These are phyloP conservation scores for Drosophila macrospina DNA, from an alignment of 2,888 invertebrate genomes.

Conservation along the genomic window DNA sequence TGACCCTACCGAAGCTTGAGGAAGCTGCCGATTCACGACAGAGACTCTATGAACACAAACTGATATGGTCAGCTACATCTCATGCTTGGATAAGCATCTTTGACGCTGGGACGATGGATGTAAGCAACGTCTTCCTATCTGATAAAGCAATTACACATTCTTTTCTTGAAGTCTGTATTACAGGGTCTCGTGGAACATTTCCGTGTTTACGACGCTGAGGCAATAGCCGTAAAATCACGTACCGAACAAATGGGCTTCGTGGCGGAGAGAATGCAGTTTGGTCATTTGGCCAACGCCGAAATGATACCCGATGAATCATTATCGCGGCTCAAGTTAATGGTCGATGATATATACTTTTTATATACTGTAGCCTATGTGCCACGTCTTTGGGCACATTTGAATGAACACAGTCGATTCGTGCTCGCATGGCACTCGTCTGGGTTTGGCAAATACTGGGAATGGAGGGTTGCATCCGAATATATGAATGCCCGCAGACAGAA, in stretches of 20 bases:
- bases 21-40: slow-evolving; percentile 88
- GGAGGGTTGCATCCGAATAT: slow-evolving; percentile 76
- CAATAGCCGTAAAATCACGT: slow-evolving; percentile 83
- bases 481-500: slow-evolving; percentile 74
- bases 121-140: slow-evolving; percentile 26
- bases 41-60: slow-evolving; percentile 87
- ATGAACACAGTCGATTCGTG: slow-evolving; percentile 87
- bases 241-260: slow-evolving; percentile 87
- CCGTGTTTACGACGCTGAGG: slow-evolving; percentile 50
- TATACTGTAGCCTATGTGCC: slow-evolving; percentile 88
- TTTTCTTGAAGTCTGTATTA: slow-evolving; percentile 50
- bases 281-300: slow-evolving; percentile 88
- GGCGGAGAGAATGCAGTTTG: slow-evolving; percentile 88
- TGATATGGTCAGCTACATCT: slow-evolving; percentile 89
- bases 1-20: slow-evolving; percentile 89
- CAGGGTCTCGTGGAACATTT: slow-evolving; percentile 56
- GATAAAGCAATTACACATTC: neutral
- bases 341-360: slow-evolving; percentile 89
- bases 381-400: slow-evolving; percentile 88
- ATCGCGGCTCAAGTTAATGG: slow-evolving; percentile 87
- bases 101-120: slow-evolving; percentile 85
- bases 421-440: slow-evolving; percentile 88
- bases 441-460: slow-evolving; percentile 88
- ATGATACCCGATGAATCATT: slow-evolving; percentile 88
- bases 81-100: slow-evolving; percentile 89